A percentile compares a stretch with the other conserved stretches of the same genome.
These are phyloP conservation scores for Camelus dromedarius DNA, from an alignment of 2,113 vertebrate species.

Conservation along the genomic window DNA sequence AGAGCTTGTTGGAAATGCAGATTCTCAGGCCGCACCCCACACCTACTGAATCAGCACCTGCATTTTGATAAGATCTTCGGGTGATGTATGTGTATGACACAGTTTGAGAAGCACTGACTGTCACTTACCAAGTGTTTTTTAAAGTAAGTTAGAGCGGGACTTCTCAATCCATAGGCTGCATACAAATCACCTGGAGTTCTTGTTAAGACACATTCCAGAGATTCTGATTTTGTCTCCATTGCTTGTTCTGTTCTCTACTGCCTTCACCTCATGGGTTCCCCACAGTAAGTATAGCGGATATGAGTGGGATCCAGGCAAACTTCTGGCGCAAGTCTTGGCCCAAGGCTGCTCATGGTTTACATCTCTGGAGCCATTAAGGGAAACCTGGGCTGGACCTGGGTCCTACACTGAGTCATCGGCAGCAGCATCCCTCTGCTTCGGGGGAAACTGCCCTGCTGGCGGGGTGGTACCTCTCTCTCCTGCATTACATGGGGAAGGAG, in stretches of 20 bases:
- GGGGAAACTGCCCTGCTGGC: neutral
- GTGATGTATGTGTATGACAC: too few species aligned
- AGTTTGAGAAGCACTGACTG: neutral
- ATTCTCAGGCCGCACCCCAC: neutral
- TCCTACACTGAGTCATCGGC: neutral
- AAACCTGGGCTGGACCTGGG: neutral
- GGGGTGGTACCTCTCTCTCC: neutral
- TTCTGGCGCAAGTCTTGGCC: neutral
- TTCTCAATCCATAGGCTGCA: neutral
- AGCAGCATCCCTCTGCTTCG: neutral
- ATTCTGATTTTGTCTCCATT: neutral
- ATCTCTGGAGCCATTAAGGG: neutral
- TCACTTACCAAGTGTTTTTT: neutral
- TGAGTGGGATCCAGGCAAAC: neutral
- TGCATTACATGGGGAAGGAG: neutral
- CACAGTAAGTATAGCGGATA: too few species aligned
- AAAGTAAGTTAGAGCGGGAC: neutral
- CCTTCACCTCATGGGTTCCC: neutral
- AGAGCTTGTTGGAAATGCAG: neutral
- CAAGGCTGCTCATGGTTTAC: neutral
- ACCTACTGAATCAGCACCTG: neutral
- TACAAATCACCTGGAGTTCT: neutral
- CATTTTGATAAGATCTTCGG: neutral
- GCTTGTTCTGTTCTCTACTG: accelerated
- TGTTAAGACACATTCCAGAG: neutral